phyloP scores from a whole-genome alignment of 2,797 vertebrate species.

The Echeneis naucrates region DNA sequence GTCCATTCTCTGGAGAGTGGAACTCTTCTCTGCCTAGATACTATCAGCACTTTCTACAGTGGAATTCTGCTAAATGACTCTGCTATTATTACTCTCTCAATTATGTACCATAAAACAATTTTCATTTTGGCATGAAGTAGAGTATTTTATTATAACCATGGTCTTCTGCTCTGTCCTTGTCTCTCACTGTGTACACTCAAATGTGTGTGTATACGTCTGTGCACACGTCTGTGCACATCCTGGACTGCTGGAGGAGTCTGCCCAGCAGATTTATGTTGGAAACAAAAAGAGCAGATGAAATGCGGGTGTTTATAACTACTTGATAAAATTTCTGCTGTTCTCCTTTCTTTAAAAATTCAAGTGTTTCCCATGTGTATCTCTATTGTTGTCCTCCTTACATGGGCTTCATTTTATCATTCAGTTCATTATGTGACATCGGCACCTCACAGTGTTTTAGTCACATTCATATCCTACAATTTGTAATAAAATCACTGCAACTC shows the following conservation, averaged over 20 bases:
- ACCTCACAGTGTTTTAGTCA: slow-evolving; percentile 23
- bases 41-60: slow-evolving; percentile 14
- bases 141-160: slow-evolving; percentile 32
- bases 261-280: slow-evolving; percentile 30
- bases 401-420: slow-evolving; percentile 7
- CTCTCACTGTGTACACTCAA: slow-evolving; percentile 20
- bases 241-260: slow-evolving; percentile 37
- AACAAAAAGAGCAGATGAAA: slow-evolving; percentile 28
- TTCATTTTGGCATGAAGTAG: slow-evolving; percentile 35
- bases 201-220: slow-evolving; percentile 23
- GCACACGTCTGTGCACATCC: slow-evolving; percentile 33
- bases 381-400: slow-evolving; percentile 14
- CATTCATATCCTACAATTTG: slow-evolving; percentile 11
- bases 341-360: slow-evolving; percentile 8
- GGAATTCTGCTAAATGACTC: slow-evolving; percentile 43
- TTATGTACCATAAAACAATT: slow-evolving; percentile 44
- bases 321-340: slow-evolving; percentile 1
- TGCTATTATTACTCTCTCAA: slow-evolving; percentile 40
- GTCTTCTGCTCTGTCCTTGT: slow-evolving; percentile 30
- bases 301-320: slow-evolving; percentile 20
- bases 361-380: background rate
- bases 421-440: slow-evolving; percentile 19
- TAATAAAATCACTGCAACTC: slow-evolving; percentile 17
- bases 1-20: slow-evolving; percentile 11
- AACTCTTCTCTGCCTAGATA: slow-evolving; percentile 19